phyloP scores from a whole-genome alignment of 2,113 vertebrate species.

The Sylvilagus bachmani region DNA sequence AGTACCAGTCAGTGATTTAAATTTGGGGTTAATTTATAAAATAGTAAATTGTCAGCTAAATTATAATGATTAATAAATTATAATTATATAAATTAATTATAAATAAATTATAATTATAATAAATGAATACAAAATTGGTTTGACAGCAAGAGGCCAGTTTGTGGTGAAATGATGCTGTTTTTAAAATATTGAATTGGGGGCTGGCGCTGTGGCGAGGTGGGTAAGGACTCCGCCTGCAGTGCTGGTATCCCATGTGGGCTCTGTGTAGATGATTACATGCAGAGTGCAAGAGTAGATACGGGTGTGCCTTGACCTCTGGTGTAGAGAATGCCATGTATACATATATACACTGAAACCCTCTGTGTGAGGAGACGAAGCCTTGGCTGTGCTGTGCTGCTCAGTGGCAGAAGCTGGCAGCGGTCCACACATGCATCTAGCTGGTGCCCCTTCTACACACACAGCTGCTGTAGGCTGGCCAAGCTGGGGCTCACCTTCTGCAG shows the following conservation, averaged over 20 bases:
- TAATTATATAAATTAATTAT: too few relatives aligned
- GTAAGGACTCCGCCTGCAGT: too few relatives aligned
- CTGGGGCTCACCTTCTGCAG: background rate
- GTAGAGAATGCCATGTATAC: background rate
- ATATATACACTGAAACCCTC: background rate
- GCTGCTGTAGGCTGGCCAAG: accelerated
- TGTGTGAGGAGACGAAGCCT: background rate
- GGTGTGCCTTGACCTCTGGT: background rate
- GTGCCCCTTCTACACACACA: background rate
- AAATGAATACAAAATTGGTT: conserved; percentile 12
- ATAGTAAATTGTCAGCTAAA: background rate
- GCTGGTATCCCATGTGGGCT: too few relatives aligned
- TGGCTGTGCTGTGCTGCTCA: background rate
- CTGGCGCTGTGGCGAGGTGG: too few relatives aligned
- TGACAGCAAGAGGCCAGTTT: background rate
- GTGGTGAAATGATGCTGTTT: background rate
- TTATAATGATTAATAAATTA: too few relatives aligned
- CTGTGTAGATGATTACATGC: background rate
- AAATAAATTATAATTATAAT: too few relatives aligned
- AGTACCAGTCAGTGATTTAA: conserved; percentile 80
- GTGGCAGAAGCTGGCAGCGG: background rate
- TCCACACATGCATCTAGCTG: background rate
- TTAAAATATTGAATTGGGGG: background rate
- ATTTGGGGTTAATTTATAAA: conserved; percentile 18
- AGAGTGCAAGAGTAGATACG: background rate